Percentiles rank a stretch among this genome's conserved stretches.
phyloP scores from a whole-genome alignment of 2,113 vertebrate genomes.

The Tauraco erythrolophus region DNA sequence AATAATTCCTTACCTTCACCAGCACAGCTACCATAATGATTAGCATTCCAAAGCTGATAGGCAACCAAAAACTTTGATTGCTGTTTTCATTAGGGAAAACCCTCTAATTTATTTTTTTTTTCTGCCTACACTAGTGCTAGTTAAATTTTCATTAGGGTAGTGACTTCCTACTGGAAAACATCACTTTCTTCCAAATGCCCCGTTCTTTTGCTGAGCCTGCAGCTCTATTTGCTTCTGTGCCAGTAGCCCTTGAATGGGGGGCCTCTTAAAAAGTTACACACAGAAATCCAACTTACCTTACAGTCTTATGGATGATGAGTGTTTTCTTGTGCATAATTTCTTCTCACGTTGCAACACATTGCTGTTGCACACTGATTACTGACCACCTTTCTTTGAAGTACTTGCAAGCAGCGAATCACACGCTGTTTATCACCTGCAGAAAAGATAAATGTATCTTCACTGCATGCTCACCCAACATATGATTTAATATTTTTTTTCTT shows the following conservation, averaged over 20 bases:
- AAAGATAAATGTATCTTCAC: neutral
- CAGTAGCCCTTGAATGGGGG: neutral
- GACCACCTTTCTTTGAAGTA: neutral
- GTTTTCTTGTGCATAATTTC: neutral
- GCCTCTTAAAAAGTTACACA: neutral
- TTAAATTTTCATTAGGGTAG: neutral
- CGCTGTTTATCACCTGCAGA: rapidly evolving
- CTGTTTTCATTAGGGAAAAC: neutral
- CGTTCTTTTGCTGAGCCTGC: neutral
- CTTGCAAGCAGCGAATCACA: neutral
- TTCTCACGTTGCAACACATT: neutral
- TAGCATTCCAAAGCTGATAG: neutral
- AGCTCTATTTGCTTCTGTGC: neutral
- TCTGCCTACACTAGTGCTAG: neutral
- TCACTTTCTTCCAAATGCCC: neutral
- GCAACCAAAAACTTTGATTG: neutral
- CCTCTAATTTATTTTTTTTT: neutral
- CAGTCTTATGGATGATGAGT: neutral
- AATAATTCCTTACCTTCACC: slow-evolving; percentile 10
- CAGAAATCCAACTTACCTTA: neutral
- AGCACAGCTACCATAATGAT: neutral
- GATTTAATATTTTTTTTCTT: neutral
- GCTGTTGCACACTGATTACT: neutral
- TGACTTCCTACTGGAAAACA: neutral
- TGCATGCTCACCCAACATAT: neutral